These are phyloP conservation scores for Keiferia lycopersicella DNA, from an alignment of 2,888 invertebrate species.

Conservation along the genomic window DNA sequence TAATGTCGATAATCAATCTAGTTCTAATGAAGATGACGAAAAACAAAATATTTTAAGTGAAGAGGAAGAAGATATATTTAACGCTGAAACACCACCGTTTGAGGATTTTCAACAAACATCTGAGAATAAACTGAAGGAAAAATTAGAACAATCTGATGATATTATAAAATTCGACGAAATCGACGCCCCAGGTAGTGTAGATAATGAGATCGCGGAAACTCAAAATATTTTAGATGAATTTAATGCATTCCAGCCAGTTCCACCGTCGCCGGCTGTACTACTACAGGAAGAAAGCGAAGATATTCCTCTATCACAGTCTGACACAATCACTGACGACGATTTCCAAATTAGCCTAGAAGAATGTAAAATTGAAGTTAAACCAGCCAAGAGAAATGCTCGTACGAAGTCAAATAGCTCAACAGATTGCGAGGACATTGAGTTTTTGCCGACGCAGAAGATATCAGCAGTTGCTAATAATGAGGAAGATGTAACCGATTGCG, in stretches of 20 bases:
- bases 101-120: neutral
- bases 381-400: conserved; percentile 33
- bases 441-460: conserved; percentile 50
- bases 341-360: conserved; percentile 20
- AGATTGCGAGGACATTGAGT: conserved; percentile 56
- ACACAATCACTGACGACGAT: conserved; percentile 33
- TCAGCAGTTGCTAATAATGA: conserved; percentile 38
- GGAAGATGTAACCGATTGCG: conserved; percentile 54
- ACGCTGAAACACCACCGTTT: neutral
- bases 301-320: conserved; percentile 30
- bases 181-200: conserved; percentile 33
- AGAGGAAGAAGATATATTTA: conserved; percentile 6
- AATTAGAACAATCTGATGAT: conserved; percentile 54
- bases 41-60: neutral
- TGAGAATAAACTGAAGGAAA: conserved; percentile 31
- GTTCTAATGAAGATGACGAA: neutral
- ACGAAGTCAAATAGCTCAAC: conserved; percentile 49
- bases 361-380: conserved; percentile 6
- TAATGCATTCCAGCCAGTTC: conserved; percentile 57
- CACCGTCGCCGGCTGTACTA: conserved; percentile 45
- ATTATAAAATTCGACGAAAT: conserved; percentile 62
- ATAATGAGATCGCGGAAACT: conserved; percentile 23
- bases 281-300: conserved; percentile 32
- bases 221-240: conserved; percentile 49
- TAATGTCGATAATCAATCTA: neutral